Evolutionary conservation across 1,140 invertebrate species (phyloP), one percentile per base, ranked within the genome.

Genomic region (Coenobita brevimanus): DNA sequence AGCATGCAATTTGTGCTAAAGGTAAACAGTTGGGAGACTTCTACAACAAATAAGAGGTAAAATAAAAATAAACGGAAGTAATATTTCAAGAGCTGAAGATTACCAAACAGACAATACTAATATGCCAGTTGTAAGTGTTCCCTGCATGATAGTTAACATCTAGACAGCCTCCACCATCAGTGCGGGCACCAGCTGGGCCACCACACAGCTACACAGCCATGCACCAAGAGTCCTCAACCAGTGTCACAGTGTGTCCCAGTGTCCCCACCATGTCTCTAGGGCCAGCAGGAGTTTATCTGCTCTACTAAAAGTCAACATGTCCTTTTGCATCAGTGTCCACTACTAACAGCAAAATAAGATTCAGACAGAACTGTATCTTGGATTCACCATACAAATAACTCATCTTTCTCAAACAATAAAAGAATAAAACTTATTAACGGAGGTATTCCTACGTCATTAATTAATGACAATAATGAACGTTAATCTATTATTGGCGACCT

Each of bases 181-280:
- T 88, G 79, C 79, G 69, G 78, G 73, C 36, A 50, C 78, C 80
- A 87, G 85, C 79, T 46, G 85, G 46, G 85, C 57, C 85, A 62
- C 85, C 62, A 87, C 64, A 88, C 79, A 82, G 86, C 86, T 88
- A 88, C 86, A 88, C 79, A 88, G 86, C 86, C 86, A 88, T 88
- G 86, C 86, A 88, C 86, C 86, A 88, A 85, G 79, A 88, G 86
- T 88, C 86, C 86, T 88, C 73, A 46, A 88, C 86, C 86, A 88
- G 80, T 82, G 86, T 50, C 46, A 8, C 46, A 50, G 46, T 50
- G 46, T 50, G 6, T 50, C 46, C 46, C 46, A n/a, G 6, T 50
- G 6, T 50, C 17, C 6, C 17, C 46, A 50, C 46, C 17, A 17
- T 50, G 17, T 17, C 46, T 17, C 17, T 8, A 8, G 46, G 46